These are phyloP conservation scores for Oxytorus armatus DNA, from an alignment of 2,888 invertebrate species.

Conservation along the genomic window DNA sequence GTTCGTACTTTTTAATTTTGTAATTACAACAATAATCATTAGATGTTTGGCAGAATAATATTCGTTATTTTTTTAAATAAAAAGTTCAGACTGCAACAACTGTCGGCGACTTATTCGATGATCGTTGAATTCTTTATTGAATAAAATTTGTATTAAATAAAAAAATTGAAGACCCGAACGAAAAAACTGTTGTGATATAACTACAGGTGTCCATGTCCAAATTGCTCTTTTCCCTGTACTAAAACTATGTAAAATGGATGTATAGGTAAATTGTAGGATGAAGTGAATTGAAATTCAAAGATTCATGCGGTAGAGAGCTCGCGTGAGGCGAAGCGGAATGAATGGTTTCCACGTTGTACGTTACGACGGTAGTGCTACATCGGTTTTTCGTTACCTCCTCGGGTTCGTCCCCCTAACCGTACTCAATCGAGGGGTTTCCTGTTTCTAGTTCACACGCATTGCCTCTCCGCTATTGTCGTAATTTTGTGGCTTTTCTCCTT, in stretches of 20 bases:
- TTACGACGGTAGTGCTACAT: not conserved
- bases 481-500: conserved; percentile 1
- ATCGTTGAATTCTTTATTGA: no score
- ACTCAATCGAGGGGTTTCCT: not conserved
- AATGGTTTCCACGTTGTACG: conserved; percentile 7
- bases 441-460: not conserved
- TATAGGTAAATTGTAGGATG: not conserved
- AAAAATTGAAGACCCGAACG: not conserved
- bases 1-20: no score
- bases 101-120: no score
- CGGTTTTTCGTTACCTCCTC: conserved; percentile 12
- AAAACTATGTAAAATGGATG: not conserved
- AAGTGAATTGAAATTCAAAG: conserved; percentile 26
- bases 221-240: conserved; percentile 1
- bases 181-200: conserved; percentile 1
- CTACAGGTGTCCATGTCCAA: not conserved
- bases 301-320: conserved; percentile 16
- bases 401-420: conserved; percentile 8
- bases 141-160: not conserved
- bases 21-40: no score
- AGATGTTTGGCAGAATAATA: no score
- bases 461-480: not conserved
- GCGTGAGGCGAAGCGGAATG: not conserved
- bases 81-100: no score
- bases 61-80: no score